These are phyloP conservation scores for Sycobia sp. DNA, from an alignment of 1,140 invertebrate genomes.

Conservation along the genomic window DNA sequence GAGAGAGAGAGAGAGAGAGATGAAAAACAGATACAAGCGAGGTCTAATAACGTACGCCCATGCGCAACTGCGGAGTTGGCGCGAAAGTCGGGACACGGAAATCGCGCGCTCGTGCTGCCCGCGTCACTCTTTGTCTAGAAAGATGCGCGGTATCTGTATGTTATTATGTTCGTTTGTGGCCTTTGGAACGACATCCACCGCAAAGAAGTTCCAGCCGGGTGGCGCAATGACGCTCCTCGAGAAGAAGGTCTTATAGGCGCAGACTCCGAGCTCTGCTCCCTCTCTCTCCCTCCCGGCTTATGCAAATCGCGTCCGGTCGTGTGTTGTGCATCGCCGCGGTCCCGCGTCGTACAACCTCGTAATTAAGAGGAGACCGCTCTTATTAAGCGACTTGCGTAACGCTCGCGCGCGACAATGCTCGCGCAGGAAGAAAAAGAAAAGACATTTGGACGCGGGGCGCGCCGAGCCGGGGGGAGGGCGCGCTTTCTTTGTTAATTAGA, in stretches of 20 bases:
- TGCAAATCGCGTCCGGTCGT: background rate
- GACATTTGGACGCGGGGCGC: background rate
- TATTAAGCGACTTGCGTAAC: conserved; percentile 6
- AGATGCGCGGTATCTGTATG: too few species aligned
- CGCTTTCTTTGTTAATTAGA: conserved; percentile 5
- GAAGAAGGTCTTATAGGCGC: background rate
- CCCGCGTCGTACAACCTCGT: conserved; percentile 1
- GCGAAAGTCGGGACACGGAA: too few species aligned
- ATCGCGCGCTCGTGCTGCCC: too few species aligned
- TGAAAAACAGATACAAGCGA: too few species aligned
- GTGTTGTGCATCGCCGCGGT: background rate
- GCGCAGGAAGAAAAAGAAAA: background rate
- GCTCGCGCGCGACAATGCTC: background rate
- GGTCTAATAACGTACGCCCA: too few species aligned
- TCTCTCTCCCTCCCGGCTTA: too few species aligned
- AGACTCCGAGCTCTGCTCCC: background rate
- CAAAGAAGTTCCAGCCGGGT: background rate
- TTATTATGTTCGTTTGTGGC: conserved; percentile 6
- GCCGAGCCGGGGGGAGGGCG: background rate
- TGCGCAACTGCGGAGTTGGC: too few species aligned
- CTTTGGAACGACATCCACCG: background rate
- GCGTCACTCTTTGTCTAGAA: too few species aligned
- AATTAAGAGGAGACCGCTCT: conserved; percentile 16
- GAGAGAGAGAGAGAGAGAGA: too few species aligned
- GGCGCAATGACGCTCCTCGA: too few species aligned